These are phyloP conservation scores for Phrynocephalus forsythii DNA, from an alignment of 2,797 vertebrate genomes.

Conservation along the genomic window DNA sequence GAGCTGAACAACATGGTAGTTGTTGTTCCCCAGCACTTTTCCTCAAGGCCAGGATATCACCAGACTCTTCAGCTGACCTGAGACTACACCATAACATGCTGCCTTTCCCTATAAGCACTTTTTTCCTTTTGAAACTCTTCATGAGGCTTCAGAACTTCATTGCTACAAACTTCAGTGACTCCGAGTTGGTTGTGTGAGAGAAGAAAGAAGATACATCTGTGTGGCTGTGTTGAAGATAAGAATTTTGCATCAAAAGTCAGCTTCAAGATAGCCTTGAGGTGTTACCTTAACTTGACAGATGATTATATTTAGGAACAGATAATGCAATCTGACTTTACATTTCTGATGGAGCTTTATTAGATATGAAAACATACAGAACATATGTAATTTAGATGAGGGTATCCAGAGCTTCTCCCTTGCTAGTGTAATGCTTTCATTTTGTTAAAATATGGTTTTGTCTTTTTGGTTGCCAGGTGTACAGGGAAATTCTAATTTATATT, in stretches of 20 bases:
- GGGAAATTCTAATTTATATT: background rate
- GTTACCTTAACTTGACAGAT: constrained; percentile 4
- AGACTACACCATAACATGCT: too few relatives aligned
- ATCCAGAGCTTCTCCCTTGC: background rate
- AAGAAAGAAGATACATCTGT: too few relatives aligned
- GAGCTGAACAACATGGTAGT: too few relatives aligned
- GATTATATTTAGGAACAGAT: constrained; percentile 7
- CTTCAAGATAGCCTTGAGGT: background rate
- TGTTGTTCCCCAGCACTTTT: too few relatives aligned
- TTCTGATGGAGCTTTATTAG: background rate
- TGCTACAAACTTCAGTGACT: too few relatives aligned
- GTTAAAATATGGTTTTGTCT: background rate
- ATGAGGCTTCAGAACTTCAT: too few relatives aligned
- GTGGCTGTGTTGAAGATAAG: background rate
- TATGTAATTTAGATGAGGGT: background rate
- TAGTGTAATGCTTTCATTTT: background rate
- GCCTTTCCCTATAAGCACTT: too few relatives aligned
- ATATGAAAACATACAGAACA: background rate
- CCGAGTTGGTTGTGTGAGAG: too few relatives aligned
- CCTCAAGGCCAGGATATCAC: too few relatives aligned
- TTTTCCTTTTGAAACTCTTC: too few relatives aligned
- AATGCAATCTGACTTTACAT: background rate
- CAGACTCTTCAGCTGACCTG: too few relatives aligned
- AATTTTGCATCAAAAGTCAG: background rate
- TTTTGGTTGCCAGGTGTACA: background rate